Evolutionary conservation across 2,113 vertebrate genomes (phyloP), one percentile per base, ranked within the genome.

Genomic region (Struthio camelus): DNA sequence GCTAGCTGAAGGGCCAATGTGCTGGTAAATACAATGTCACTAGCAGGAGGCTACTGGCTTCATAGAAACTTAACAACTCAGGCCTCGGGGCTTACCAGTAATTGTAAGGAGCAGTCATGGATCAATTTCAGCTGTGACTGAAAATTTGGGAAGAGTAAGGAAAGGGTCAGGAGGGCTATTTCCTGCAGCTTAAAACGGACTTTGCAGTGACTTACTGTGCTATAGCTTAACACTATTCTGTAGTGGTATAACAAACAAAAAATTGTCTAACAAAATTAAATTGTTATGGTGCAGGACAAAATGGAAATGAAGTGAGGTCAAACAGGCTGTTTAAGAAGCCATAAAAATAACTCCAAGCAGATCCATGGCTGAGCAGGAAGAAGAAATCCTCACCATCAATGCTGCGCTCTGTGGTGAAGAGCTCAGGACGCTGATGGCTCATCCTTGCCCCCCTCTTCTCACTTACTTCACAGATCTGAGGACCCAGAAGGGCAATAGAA

Each of bases 361-460:
- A 67, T 24, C 14, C 18, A 58, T 67, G 32, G 66, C 14, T 36
- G 12, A 87, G 27, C 11, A 76, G 9, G 7, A 58, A 14, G 32
- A 72, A 91, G 28, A 72, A 87, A 77, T 59, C 23, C 7, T 3
- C 4, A 11, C 19, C 12, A 36, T 30, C 34, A 46, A 2, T 11
- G 11, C 66, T 9, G 5, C 48, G 28, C 5, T 2, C 61, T 42
- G 11, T n/a, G 8, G 5, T n/a, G 12, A 91, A 85, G 50, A 75
- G 48, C 18, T 38, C 40, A 3, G 11, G 22, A 50, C 56, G 5
- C 6, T 65, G 3, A 10, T 64, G 10, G 10, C 14, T 73, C 12
- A 59, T 20, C 4, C 28, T 16, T 67, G 0, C 3, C 3, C 4
- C 1, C 3, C 3, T 5, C 1, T 84, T 85, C 14, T 78, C 30